Percentiles rank a stretch among this genome's conserved stretches.
These are phyloP conservation scores for Peromyscus attwateri DNA, from an alignment of 2,797 vertebrate species.

Conservation along the genomic window DNA sequence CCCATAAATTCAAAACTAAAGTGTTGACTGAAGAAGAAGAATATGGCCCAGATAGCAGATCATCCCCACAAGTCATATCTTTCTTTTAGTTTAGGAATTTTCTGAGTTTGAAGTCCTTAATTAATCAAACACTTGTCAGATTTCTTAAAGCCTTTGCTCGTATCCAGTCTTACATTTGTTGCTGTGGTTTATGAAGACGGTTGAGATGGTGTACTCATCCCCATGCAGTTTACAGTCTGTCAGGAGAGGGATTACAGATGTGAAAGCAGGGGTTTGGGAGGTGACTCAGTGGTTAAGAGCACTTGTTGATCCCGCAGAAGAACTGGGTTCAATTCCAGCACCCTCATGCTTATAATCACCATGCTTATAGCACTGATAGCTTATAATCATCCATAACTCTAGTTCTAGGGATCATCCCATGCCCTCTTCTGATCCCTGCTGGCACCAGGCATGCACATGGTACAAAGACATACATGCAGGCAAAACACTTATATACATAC, in stretches of 20 bases:
- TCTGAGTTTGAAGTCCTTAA: conserved; percentile 45
- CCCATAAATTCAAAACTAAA: conserved; percentile 48
- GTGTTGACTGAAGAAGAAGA: conserved; percentile 46
- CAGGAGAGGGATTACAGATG: neutral
- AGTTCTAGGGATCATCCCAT: neutral
- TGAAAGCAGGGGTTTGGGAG: neutral
- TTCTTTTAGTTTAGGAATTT: conserved; percentile 5
- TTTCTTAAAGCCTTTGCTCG: neutral
- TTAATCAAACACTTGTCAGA: neutral
- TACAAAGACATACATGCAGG: neutral
- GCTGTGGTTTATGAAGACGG: neutral
- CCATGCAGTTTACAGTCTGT: neutral
- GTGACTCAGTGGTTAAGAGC: neutral
- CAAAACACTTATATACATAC: neutral
- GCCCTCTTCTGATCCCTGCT: neutral
- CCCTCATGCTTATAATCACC: neutral
- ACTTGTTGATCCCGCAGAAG: neutral
- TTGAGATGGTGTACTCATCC: neutral
- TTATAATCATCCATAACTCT: neutral
- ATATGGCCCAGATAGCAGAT: conserved; percentile 10
- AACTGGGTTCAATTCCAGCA: neutral
- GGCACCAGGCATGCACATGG: neutral
- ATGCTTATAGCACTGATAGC: neutral
- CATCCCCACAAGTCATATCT: neutral
- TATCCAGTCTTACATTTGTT: conserved; percentile 3